These are phyloP conservation scores for Octonoba sinensis DNA, from an alignment of 2,888 invertebrate species.

Conservation along the genomic window DNA sequence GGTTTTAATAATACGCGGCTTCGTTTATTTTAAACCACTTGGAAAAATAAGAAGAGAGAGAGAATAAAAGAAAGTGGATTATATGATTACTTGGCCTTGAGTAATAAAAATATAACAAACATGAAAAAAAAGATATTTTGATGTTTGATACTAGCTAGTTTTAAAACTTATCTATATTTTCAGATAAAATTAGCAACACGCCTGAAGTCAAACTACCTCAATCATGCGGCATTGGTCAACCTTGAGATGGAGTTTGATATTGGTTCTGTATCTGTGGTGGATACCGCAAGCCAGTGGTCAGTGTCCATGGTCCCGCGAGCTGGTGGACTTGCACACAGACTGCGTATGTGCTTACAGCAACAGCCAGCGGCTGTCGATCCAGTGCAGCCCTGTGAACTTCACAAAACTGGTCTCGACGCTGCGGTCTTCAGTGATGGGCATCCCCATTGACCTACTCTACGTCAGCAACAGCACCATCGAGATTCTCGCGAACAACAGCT, in stretches of 20 bases:
- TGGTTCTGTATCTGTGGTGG: background rate
- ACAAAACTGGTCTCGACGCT: slow-evolving; percentile 78
- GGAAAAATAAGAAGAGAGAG: too few species aligned
- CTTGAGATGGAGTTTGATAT: background rate
- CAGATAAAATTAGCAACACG: too few species aligned
- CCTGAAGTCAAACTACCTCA: background rate
- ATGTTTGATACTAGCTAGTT: too few species aligned
- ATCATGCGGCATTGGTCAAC: background rate
- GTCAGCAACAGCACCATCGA: slow-evolving; percentile 84
- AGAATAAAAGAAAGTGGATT: too few species aligned
- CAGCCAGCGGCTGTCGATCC: slow-evolving; percentile 73
- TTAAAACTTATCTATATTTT: too few species aligned
- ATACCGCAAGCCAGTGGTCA: slow-evolving; percentile 68
- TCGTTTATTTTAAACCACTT: too few species aligned
- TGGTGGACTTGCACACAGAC: slow-evolving; percentile 82
- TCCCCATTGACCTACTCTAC: slow-evolving; percentile 86
- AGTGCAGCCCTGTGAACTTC: slow-evolving; percentile 67
- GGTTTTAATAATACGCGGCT: too few species aligned
- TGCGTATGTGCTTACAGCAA: slow-evolving; percentile 91
- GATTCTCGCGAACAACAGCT: slow-evolving; percentile 77
- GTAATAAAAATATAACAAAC: too few species aligned
- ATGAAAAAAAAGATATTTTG: too few species aligned
- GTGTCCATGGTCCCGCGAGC: slow-evolving; percentile 87
- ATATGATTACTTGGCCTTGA: too few species aligned
- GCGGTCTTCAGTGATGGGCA: slow-evolving; percentile 68